phyloP scores from a whole-genome alignment of 2,113 vertebrate genomes.

The Gambusia affinis region DNA sequence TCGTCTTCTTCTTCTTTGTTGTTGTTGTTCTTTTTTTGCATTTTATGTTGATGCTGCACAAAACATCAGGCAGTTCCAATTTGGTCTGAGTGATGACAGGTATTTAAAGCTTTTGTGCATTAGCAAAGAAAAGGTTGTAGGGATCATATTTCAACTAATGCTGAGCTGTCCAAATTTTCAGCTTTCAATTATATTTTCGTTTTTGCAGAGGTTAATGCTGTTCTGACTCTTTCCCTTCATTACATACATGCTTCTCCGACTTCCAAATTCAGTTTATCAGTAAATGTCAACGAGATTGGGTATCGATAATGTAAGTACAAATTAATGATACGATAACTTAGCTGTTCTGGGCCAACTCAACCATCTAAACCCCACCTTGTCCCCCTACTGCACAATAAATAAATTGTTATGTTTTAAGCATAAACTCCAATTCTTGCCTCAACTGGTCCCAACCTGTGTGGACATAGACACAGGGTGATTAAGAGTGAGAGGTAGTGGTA shows the following conservation, averaged over 20 bases:
- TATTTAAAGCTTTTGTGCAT: conserved; percentile 2
- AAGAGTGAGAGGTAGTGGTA: no score
- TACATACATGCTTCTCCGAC: neutral
- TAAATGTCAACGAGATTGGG: conserved; percentile 38
- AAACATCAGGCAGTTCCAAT: conserved; percentile 21
- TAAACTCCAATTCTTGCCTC: no score
- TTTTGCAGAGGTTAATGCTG: neutral
- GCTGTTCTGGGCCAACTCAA: neutral
- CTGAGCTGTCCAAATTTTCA: conserved; percentile 22
- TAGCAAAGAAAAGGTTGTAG: neutral
- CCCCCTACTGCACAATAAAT: no score
- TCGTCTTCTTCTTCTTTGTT: neutral
- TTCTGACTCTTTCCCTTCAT: neutral
- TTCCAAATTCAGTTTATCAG: conserved; percentile 17
- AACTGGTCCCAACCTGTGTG: no score
- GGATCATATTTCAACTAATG: conserved; percentile 11
- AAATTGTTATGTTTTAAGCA: no score
- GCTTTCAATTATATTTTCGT: conserved; percentile 33
- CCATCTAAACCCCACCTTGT: no score
- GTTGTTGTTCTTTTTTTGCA: neutral
- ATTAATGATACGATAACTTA: conserved; percentile 35
- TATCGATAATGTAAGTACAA: conserved; percentile 19
- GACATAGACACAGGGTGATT: no score
- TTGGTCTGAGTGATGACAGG: conserved; percentile 17
- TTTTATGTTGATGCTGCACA: conserved; percentile 6